Base-by-base conservation (phyloP, 2,888 invertebrate genomes). In the Heliconius hortense region DNA sequence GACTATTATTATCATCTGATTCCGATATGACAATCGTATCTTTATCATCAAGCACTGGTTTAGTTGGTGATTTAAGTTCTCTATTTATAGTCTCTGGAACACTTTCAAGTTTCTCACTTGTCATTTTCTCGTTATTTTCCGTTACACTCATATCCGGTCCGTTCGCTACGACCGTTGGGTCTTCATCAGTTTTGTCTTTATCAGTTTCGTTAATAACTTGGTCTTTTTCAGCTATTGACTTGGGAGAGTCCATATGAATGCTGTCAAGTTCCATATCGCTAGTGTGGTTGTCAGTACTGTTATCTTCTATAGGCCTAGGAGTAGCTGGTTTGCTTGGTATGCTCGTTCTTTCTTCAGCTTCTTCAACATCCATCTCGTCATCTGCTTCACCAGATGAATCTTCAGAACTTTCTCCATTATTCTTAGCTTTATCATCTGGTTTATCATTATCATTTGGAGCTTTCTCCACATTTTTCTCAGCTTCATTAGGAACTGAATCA, bases 341-440 rank as follows among this genome's bases (percentile, higher is more conserved):
- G 74, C 89, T 91, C 59, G 85, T 86, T 73, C 85, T 86, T 68
- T 94, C 92, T 62, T 95, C 95, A 8, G 93, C 88, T 84, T 95
- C 95, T 76, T 95, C 95, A 56, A 95, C 95, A 80, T 96, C 96
- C 95, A 96, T 95, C 85, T 96, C 96, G 85, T 96, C 95, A 82
- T 96, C 95, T 39, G 96, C 95, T 84, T 96, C 96, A 0, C 95
- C 95, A 11, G 95, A 95, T 0, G 95, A 95, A 84, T 95, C 95
- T 84, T 95, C 95, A 0, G 94, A 93, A 80, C 91, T 94, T 56
- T 92, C 95, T 60, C 94, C 94, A 0, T 94, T 93, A 80, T 89
- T 88, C 80, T 92, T 89, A 59, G 80, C 83, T 78, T 90, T 92
- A 31, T 89, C 87, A 56, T 86, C 86, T 1, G 81, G 24, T 79